These are phyloP conservation scores for Epinotia bilunana DNA, from an alignment of 2,888 invertebrate species.

Conservation along the genomic window DNA sequence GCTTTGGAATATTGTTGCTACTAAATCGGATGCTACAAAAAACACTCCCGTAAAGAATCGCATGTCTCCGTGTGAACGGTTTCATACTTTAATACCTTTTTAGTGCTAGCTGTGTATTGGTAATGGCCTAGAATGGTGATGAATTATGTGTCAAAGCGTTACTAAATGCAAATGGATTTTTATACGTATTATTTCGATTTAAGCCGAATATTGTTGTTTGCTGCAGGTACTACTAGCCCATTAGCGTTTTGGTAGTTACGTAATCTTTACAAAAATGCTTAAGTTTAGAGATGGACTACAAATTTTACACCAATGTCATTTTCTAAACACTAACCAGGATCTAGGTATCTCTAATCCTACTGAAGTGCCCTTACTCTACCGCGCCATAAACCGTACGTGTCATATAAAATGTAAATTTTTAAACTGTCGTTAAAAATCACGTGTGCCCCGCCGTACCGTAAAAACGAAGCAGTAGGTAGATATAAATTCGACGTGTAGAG, in stretches of 20 bases:
- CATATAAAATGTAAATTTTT: slow-evolving; percentile 74
- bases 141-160: too few relatives aligned
- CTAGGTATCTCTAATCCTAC: slow-evolving; percentile 8
- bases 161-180: too few relatives aligned
- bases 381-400: slow-evolving; percentile 62
- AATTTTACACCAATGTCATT: not conserved
- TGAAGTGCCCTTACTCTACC: slow-evolving; percentile 37
- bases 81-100: too few relatives aligned
- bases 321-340: not conserved
- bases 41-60: too few relatives aligned
- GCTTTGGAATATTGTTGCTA: too few relatives aligned
- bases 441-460: slow-evolving; percentile 70
- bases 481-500: slow-evolving; percentile 72
- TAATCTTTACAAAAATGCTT: not conserved
- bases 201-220: too few relatives aligned
- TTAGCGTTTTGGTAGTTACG: not conserved
- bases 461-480: slow-evolving; percentile 64
- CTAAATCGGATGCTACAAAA: too few relatives aligned
- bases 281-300: not conserved
- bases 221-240: too few relatives aligned
- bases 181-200: too few relatives aligned
- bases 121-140: too few relatives aligned
- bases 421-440: slow-evolving; percentile 77
- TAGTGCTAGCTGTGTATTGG: too few relatives aligned
- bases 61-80: too few relatives aligned